phyloP scores from a whole-genome alignment of 2,113 vertebrate genomes.

The Coracopsis vasa region DNA sequence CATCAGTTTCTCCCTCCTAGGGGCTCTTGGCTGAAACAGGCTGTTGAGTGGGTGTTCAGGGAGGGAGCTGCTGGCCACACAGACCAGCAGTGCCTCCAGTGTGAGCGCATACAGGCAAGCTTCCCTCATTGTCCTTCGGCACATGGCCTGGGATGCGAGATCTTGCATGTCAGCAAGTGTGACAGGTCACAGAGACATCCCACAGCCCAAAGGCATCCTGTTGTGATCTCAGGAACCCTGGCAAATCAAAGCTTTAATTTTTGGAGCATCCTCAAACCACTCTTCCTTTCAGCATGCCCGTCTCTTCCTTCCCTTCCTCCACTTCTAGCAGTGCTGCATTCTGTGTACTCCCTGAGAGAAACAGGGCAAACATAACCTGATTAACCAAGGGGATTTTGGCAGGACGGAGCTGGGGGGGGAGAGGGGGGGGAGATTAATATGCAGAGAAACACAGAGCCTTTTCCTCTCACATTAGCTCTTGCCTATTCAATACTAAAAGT shows the following conservation, averaged over 20 bases:
- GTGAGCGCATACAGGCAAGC: accelerated
- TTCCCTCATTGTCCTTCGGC: not conserved
- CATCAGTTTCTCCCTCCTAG: not conserved
- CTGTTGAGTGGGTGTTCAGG: not conserved
- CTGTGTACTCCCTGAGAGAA: not conserved
- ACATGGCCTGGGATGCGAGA: accelerated
- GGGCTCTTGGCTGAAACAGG: not conserved
- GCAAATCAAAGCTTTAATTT: not conserved
- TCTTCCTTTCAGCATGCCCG: not conserved
- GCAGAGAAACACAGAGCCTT: not conserved
- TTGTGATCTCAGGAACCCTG: not conserved
- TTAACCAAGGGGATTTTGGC: constrained; percentile 48
- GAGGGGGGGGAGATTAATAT: not conserved
- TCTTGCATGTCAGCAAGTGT: not conserved
- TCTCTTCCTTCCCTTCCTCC: not conserved
- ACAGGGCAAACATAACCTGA: constrained; percentile 62
- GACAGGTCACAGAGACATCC: not conserved
- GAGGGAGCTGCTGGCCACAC: not conserved
- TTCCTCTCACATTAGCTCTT: not conserved
- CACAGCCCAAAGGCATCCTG: not conserved
- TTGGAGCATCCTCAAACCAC: not conserved
- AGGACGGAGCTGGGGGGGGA: not conserved
- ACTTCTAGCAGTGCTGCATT: not conserved
- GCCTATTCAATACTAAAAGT: constrained; percentile 29
- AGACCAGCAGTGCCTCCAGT: not conserved